phyloP scores from a whole-genome alignment of 1,140 invertebrate genomes.

The Armadillidium nasatum region DNA sequence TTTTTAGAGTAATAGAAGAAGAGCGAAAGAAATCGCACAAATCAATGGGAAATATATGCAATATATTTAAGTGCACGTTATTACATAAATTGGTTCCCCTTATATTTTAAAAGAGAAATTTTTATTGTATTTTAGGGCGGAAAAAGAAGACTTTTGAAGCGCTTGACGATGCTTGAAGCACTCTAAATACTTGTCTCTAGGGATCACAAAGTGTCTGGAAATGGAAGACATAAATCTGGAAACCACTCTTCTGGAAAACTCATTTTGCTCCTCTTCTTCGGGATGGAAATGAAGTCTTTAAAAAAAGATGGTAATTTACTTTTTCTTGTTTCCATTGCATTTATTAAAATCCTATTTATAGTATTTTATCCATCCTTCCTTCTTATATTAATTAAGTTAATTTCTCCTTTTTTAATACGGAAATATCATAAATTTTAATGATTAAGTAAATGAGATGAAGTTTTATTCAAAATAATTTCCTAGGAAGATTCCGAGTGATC shows the following conservation, averaged over 20 bases:
- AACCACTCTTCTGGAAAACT: conserved; percentile 7
- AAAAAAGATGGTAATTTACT: background rate
- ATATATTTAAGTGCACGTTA: conserved; percentile 4
- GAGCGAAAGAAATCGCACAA: background rate
- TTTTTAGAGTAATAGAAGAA: no score
- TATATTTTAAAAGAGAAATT: background rate
- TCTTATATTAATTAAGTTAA: conserved; percentile 12
- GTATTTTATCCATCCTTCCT: conserved; percentile 4
- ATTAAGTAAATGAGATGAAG: conserved; percentile 13
- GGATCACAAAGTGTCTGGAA: conserved; percentile 9
- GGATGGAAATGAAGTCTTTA: conserved; percentile 1
- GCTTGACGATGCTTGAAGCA: conserved; percentile 11
- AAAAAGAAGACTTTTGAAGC: conserved; percentile 6
- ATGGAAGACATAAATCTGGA: conserved; percentile 9
- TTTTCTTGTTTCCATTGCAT: conserved; percentile 1
- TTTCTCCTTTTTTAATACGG: background rate
- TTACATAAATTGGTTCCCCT: background rate
- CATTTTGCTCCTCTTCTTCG: conserved; percentile 1
- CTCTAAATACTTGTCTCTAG: background rate
- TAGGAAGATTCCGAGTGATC: background rate
- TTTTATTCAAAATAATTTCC: conserved; percentile 14
- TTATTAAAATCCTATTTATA: conserved; percentile 7
- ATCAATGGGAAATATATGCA: conserved; percentile 8
- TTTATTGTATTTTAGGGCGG: conserved; percentile 7
- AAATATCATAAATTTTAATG: conserved; percentile 12